Evolutionary conservation across 64 coral and sea anemone species (phyloP).

Genomic region (Cladopsammia gracilis): DNA sequence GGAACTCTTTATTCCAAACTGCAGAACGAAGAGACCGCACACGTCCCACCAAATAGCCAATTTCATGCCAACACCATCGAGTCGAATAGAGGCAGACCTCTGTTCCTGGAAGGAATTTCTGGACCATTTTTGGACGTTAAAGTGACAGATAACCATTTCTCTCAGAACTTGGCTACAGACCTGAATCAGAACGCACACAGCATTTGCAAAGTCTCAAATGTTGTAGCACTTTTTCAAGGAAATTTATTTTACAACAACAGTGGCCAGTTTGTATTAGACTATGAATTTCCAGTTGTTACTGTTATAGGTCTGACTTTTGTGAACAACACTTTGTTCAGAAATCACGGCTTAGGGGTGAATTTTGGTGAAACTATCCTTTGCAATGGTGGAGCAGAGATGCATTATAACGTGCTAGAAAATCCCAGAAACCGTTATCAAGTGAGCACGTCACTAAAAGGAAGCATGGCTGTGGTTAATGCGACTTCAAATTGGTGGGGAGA

Average conservation of each 20-base stretch:
- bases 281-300: not conserved
- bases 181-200: not conserved
- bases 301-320: slow-evolving; percentile 14
- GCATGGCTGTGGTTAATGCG: slow-evolving; percentile 37
- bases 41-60: not conserved
- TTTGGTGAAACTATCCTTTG: slow-evolving; percentile 71
- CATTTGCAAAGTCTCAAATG: slow-evolving; percentile 48
- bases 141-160: slow-evolving; percentile 59
- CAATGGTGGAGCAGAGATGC: slow-evolving; percentile 68
- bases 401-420: slow-evolving; percentile 70
- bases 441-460: slow-evolving; percentile 27
- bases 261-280: slow-evolving; percentile 55
- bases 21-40: slow-evolving; percentile 7
- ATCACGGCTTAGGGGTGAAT: slow-evolving; percentile 23
- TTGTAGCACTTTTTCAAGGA: slow-evolving; percentile 11
- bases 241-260: slow-evolving; percentile 86
- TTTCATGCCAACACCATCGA: slow-evolving; percentile 21
- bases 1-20: slow-evolving; percentile 34
- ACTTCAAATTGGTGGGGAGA: slow-evolving; percentile 77
- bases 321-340: slow-evolving; percentile 69
- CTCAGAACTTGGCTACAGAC: slow-evolving; percentile 41
- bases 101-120: not conserved
- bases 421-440: slow-evolving; percentile 79
- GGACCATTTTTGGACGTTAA: not conserved
- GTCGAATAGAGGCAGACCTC: not conserved